Evolutionary conservation across 2,888 invertebrate species (phyloP), one percentile per base, ranked within the genome.

Genomic region (Yponomeuta sedellus): DNA sequence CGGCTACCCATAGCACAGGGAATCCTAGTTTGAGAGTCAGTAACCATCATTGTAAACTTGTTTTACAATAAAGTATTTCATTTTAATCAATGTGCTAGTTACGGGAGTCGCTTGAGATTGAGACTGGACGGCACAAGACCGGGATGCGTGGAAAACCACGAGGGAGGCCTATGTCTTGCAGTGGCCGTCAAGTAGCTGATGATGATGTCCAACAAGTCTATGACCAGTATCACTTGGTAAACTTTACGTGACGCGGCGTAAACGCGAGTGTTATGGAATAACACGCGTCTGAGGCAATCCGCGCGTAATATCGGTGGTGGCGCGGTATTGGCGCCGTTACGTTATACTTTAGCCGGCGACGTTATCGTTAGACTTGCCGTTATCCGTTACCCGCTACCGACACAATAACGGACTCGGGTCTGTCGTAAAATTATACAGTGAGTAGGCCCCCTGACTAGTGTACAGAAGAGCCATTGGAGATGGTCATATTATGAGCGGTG

Each of bases 291-390:
- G 44, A 5, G 44, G 44, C 44, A 52, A 52, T 52, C 44, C 44
- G 44, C 44, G 44, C 16, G 44, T 16, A 52, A 52, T 52, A 52
- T 52, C 12, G 44, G 44, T 16, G 16, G 16, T 8, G 44, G 20
- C 61, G 61, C 61, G 75, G 75, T 76, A 79, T 73, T 75, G 76
- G 71, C 71, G 71, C 75, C 70, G 76, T 77, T 74, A 75, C 76
- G 74, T 68, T 78, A 74, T 75, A 72, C 71, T 74, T 75, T 72
- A 77, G 25, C n/a, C 10, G 28, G 20, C n/a, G 25, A 78, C 71
- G 73, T 76, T 72, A 76, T 75, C 76, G 78, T 75, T 71, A 74
- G 74, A 72, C 77, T 79, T 79, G 10, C 58, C 19, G 58, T 58
- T 58, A 61, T 16, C 61, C 61, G 40, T 63, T 39, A 63, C 77